Conservation (phyloP, 2,113 vertebrate species). For the Melanotaenia duboulayi region DNA sequence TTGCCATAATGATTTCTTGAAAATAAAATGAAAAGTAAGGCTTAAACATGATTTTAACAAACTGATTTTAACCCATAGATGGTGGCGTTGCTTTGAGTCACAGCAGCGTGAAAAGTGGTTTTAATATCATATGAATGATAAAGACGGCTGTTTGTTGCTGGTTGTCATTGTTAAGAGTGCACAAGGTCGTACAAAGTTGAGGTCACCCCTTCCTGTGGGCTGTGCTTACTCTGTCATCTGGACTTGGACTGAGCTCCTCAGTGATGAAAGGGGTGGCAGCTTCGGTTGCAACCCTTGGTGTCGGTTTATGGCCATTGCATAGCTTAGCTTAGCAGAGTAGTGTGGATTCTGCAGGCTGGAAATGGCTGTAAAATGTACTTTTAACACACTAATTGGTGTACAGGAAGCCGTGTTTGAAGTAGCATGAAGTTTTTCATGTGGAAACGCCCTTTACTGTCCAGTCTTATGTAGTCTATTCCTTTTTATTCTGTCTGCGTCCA, state of each 20-base stretch:
- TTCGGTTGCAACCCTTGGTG: conserved; percentile 34
- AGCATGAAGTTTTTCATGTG: background rate
- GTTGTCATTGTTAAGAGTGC: conserved; percentile 31
- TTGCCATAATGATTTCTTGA: background rate
- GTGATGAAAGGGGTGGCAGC: conserved; percentile 42
- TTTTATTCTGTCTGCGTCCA: background rate
- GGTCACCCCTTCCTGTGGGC: conserved; percentile 34
- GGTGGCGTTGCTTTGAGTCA: too few relatives aligned
- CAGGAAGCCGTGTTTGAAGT: background rate
- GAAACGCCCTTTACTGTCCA: background rate
- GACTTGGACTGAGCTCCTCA: conserved; percentile 16
- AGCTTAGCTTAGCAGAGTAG: conserved; percentile 3
- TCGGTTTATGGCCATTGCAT: conserved; percentile 21
- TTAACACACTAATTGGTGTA: background rate
- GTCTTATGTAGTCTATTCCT: background rate
- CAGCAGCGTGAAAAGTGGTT: background rate
- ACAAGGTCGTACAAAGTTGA: conserved; percentile 18
- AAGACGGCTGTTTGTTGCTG: conserved; percentile 24
- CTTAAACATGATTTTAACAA: too few relatives aligned
- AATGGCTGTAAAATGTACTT: conserved; percentile 9
- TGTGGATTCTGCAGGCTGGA: conserved; percentile 9
- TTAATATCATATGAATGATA: conserved; percentile 11
- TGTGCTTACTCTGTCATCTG: conserved; percentile 46
- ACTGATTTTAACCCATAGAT: too few relatives aligned
- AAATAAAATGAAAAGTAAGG: too few relatives aligned